Percentiles rank a stretch among this genome's conserved stretches.
Conservation (phyloP, 64 coral and sea anemone genomes). For the Anthopleura sola region DNA sequence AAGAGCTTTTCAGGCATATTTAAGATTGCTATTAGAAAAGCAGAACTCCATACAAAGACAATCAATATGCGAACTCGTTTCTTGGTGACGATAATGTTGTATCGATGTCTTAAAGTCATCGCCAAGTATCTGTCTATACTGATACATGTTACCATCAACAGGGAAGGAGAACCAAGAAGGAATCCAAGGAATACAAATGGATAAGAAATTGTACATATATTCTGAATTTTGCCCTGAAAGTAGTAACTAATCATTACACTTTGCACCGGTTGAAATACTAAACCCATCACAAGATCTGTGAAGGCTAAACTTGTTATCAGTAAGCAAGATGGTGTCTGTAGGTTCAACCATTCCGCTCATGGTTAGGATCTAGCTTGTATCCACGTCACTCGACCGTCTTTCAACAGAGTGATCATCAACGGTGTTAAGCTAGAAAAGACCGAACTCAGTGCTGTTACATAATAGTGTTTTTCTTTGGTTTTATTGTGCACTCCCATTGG, state of each 20-base stretch:
- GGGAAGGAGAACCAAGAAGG: background rate
- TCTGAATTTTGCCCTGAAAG: background rate
- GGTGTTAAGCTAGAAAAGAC: too few species aligned
- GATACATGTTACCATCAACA: background rate
- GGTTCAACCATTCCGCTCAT: too few species aligned
- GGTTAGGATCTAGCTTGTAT: too few species aligned
- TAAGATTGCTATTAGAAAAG: background rate
- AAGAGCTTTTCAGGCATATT: background rate
- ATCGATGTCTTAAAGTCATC: background rate
- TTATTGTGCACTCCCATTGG: too few species aligned
- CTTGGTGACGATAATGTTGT: background rate
- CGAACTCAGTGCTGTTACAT: too few species aligned
- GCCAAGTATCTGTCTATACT: conserved; percentile 14
- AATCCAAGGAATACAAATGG: background rate
- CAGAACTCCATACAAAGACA: background rate
- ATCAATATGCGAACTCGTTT: background rate
- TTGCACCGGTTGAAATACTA: background rate
- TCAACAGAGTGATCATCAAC: too few species aligned
- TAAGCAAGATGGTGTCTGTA: background rate
- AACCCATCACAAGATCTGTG: background rate
- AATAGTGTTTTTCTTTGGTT: too few species aligned
- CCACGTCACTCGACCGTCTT: too few species aligned
- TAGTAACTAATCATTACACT: background rate
- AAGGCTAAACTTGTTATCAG: background rate
- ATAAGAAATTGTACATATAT: background rate